A percentile compares a stretch with the other conserved stretches of the same genome.
Evolutionary conservation across 2,113 vertebrate species (phyloP).

Genomic region (Neoarius graeffei): DNA sequence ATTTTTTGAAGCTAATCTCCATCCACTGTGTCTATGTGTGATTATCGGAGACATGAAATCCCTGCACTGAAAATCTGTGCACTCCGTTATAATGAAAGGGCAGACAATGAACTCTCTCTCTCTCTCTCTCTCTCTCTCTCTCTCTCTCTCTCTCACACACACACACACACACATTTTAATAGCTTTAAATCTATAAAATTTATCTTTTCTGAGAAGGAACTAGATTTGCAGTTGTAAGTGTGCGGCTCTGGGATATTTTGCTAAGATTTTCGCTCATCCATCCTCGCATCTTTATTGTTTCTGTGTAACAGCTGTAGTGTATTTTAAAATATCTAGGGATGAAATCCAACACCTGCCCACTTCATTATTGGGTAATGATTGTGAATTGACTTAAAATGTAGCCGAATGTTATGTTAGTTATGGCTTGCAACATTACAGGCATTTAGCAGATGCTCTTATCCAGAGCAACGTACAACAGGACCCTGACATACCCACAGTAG

Average conservation of each 20-base stretch:
- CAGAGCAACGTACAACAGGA: too few species aligned
- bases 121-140: too few species aligned
- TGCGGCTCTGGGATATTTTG: not conserved
- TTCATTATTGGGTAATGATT: not conserved
- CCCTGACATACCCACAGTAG: too few species aligned
- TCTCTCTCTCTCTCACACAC: too few species aligned
- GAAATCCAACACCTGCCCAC: not conserved
- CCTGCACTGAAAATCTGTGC: not conserved
- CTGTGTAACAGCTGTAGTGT: not conserved
- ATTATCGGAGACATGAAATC: constrained; percentile 2
- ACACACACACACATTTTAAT: not conserved
- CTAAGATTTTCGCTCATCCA: not conserved
- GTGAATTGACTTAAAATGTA: not conserved
- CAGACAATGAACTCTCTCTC: not conserved
- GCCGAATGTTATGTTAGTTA: too few species aligned
- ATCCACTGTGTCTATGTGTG: not conserved
- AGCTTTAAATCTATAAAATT: not conserved
- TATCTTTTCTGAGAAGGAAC: too few species aligned
- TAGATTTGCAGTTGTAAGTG: not conserved
- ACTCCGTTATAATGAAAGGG: not conserved
- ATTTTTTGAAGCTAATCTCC: not conserved
- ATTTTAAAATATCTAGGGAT: not conserved
- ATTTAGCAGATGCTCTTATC: too few species aligned
- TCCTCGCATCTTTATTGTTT: not conserved
- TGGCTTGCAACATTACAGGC: too few species aligned